phyloP scores from a whole-genome alignment of 2,113 vertebrate genomes.

The Recurvirostra avosetta region DNA sequence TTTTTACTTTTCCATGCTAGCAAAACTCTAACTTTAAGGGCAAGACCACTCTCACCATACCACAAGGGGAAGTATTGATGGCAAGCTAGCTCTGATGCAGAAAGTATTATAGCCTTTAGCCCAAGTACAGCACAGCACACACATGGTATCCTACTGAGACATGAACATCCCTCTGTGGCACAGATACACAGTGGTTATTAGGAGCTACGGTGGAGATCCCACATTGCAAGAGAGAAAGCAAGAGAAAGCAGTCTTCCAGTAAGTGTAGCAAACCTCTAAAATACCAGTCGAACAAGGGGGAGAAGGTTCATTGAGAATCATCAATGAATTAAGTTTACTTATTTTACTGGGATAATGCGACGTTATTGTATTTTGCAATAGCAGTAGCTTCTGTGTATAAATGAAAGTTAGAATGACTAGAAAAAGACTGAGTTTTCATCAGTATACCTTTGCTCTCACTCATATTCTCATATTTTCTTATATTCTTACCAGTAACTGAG shows the following conservation, averaged over 20 bases:
- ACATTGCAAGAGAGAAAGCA: background rate
- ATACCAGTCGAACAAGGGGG: background rate
- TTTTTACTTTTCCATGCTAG: background rate
- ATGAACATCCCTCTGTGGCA: background rate
- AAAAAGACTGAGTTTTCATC: background rate
- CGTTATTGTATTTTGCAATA: background rate
- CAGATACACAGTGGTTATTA: rapidly evolving
- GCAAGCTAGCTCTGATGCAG: background rate
- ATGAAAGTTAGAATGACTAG: background rate
- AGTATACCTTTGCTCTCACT: background rate
- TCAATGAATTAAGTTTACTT: background rate
- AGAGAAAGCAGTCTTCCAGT: background rate
- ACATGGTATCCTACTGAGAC: rapidly evolving
- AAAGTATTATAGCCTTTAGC: background rate
- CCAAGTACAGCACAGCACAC: background rate
- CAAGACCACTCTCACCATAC: background rate
- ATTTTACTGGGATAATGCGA: background rate
- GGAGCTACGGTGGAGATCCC: background rate
- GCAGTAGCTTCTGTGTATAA: background rate
- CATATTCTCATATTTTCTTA: background rate
- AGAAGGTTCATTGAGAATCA: background rate
- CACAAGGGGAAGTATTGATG: rapidly evolving
- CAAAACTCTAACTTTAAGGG: background rate
- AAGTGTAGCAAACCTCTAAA: background rate
- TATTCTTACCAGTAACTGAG: background rate